Base-by-base conservation (phyloP, 2,113 vertebrate species). In the Odontophorus gujanensis region DNA sequence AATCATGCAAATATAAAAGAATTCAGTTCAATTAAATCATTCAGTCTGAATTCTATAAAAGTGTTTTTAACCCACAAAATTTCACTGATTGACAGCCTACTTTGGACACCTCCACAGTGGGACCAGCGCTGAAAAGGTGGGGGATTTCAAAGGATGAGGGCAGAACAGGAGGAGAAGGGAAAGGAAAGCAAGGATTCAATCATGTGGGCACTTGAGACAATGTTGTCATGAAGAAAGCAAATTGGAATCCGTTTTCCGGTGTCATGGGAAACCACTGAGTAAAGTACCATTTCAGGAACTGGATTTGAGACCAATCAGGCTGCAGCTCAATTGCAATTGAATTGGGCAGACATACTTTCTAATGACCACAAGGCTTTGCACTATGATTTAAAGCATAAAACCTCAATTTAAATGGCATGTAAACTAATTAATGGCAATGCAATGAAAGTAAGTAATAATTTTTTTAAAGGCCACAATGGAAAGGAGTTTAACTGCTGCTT, bases 61-160 rank as follows among this genome's bases (percentile, higher is more conserved):
- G 3, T 19, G 1, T 5, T 82, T 85, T 69, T 45, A 62, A 34
- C 13, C 3, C 38, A 67, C 20, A 59, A 36, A 3, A 11, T 50
- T 71, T 77, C 16, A 55, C 14, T 62, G n/a, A 71, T 67, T 74
- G 30, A 48, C 94, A 74, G 55, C 16, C 21, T 16, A 28, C 6
- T 0, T 0, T 15, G 4, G 26, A 10, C 13, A 4, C 0, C 2
- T 26, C 40, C 36, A 28, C 32, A 58, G 10, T 10, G 14, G 11
- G 13, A 67, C 4, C 59, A 78, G 6, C 24, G 32, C 14, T 63
- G 65, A n/a, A 26, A 66, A 85, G 9, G 25, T 34, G 43, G 57
- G 8, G 18, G 7, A 6, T 2, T 79, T 93, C 13, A 79, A 79
- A 48, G 11, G 47, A 40, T 10, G 30, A 13, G 11, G 12, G 47